Percentiles rank a stretch among this genome's conserved stretches.
phyloP scores from a whole-genome alignment of 2,113 vertebrate genomes.

The Nymphicus hollandicus region DNA sequence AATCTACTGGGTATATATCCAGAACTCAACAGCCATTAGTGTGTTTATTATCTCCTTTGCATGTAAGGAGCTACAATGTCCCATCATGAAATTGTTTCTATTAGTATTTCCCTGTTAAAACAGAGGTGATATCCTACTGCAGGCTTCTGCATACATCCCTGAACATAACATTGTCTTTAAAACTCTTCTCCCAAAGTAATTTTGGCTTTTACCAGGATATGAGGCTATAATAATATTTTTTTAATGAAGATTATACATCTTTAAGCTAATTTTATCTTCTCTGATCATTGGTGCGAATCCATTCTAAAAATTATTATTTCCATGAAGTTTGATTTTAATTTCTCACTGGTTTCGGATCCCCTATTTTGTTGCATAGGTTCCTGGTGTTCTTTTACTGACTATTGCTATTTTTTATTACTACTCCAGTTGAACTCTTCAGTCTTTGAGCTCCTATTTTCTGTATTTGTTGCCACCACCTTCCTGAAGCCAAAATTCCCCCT shows the following conservation, averaged over 20 bases:
- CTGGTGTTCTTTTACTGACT: neutral
- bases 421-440: neutral
- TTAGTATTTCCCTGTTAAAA: neutral
- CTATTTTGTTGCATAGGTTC: neutral
- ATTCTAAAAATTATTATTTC: neutral
- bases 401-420: neutral
- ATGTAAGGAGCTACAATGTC: neutral
- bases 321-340: neutral
- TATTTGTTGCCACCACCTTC: neutral
- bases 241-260: neutral
- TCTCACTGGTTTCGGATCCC: neutral
- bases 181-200: neutral
- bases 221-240: neutral
- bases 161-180: neutral
- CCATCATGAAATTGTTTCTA: neutral
- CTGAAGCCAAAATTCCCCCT: slow-evolving; percentile 12
- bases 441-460: slow-evolving; percentile 1
- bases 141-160: neutral
- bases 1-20: neutral
- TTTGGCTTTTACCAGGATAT: neutral
- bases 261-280: neutral
- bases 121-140: neutral
- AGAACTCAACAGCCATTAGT: neutral
- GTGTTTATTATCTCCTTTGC: neutral
- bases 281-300: neutral